Percentiles rank a stretch among this genome's conserved stretches.
phyloP scores from a whole-genome alignment of 2,113 vertebrate genomes.

The Notarius lentiginosus region DNA sequence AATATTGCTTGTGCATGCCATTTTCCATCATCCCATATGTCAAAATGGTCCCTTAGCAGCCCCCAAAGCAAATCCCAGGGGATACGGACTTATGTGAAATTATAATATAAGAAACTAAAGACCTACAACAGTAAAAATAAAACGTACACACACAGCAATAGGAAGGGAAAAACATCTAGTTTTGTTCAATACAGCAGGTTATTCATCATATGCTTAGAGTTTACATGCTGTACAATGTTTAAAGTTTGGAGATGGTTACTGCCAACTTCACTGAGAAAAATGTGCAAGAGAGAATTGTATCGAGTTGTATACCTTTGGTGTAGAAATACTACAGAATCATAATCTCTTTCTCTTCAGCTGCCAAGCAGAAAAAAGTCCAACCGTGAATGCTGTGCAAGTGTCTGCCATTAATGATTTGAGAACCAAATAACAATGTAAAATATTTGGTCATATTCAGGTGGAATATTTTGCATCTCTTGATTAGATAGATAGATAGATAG shows the following conservation, averaged over 20 bases:
- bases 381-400: background rate
- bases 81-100: background rate
- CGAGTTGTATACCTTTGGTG: background rate
- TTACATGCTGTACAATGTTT: background rate
- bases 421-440: background rate
- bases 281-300: background rate
- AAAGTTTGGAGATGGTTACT: background rate
- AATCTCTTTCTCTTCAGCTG: slow-evolving; percentile 6
- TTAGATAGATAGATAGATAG: background rate
- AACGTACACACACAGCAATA: background rate
- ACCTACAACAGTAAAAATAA: background rate
- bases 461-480: background rate
- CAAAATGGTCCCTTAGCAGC: background rate
- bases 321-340: slow-evolving; percentile 12
- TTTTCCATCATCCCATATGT: background rate
- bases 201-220: slow-evolving; percentile 2
- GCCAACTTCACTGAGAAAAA: background rate
- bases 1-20: background rate
- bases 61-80: background rate
- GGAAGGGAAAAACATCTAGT: background rate
- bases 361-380: background rate
- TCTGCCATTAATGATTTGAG: background rate
- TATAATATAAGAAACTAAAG: background rate
- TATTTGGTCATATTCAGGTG: background rate
- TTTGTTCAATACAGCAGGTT: background rate